Base-by-base conservation (phyloP, 2,888 invertebrate species). In the Resseliella maxima region DNA sequence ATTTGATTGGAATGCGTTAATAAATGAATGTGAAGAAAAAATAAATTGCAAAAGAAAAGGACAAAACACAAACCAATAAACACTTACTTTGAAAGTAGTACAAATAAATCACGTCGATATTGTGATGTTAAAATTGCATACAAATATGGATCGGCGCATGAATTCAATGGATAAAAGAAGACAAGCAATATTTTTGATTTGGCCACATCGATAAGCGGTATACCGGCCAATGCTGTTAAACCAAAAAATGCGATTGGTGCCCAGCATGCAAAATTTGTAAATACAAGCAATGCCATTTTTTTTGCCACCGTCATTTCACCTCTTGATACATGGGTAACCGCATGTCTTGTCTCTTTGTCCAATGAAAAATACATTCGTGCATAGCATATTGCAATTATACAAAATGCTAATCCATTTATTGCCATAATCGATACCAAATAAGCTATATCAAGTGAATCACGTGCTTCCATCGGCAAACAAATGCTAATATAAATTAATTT, bases 171-270 rank as follows among this genome's bases (percentile, higher is more conserved):
- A 90, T 97, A 96, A 90, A 98, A 97, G 90, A 98, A 97, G 12
- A 98, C 97, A 87, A 97, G 91, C 18, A 97, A 91, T 85, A 98
- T 95, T 91, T 95, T 95, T 0, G 95, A 95, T 89, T 94, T 94
- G 10, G 95, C 94, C 0, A 97, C 95, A 88, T 96, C 95, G 81
- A 98, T 96, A 87, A 97, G 91, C 0, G 97, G 96, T 88, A 93
- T 94, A 21, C 86, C 97, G 0, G 96, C 94, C 54, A 97, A 92
- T 0, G 98, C 97, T 0, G 97, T 97, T 6, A 97, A 92, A 0
- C 96, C 96, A 89, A 97, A 96, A 90, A 98, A 97, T 0, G 97
- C 95, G 12, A 97, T 96, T 0, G 98, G 98, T 15, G 97, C 96
- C 94, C 95, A 95, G 88, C 96, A 96, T 0, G 94, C 93, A 89